Conservation (phyloP, 2,113 vertebrate species). For the Myotis davidii region DNA sequence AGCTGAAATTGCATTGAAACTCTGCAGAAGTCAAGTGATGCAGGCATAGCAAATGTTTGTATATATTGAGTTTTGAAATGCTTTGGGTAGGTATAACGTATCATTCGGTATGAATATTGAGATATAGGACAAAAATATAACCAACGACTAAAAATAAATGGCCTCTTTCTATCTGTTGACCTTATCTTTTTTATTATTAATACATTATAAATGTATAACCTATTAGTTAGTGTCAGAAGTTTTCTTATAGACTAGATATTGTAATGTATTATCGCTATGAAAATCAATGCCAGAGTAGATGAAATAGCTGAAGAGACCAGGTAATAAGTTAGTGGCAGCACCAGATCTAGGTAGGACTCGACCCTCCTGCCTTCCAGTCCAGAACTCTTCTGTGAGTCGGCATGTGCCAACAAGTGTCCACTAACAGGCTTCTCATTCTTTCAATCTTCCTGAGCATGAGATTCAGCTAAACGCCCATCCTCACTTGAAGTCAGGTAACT, state of each 20-base stretch:
- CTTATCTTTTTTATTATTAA: background rate
- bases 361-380: background rate
- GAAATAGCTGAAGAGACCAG: background rate
- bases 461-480: background rate
- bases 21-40: background rate
- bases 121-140: background rate
- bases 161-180: background rate
- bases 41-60: background rate
- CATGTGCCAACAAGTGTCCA: background rate
- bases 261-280: background rate
- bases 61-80: background rate
- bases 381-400: background rate
- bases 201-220: background rate
- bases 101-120: background rate
- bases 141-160: background rate
- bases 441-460: background rate
- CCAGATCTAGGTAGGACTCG: background rate
- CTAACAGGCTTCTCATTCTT: background rate
- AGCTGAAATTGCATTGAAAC: background rate
- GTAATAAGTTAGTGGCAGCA: background rate
- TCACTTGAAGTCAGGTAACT: background rate
- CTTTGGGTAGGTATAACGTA: background rate
- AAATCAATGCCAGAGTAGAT: background rate
- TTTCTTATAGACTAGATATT: background rate
- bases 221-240: background rate